Evolutionary conservation across 2,888 invertebrate genomes (phyloP).

Genomic region (Lypha dubia): DNA sequence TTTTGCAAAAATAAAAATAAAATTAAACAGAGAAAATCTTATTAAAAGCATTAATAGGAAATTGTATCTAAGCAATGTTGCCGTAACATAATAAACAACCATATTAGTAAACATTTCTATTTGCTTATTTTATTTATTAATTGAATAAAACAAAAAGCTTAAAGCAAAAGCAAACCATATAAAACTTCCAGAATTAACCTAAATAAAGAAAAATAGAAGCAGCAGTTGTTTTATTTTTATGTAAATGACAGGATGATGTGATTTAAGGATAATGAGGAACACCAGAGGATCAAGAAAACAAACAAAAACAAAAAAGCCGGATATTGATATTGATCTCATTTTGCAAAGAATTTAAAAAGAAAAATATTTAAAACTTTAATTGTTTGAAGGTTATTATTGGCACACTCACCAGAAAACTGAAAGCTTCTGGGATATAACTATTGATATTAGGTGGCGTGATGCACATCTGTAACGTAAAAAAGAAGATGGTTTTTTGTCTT

Average conservation of each 20-base stretch:
- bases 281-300: slow-evolving; percentile 4
- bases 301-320: slow-evolving; percentile 17
- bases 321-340: slow-evolving; percentile 22
- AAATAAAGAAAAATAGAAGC: slow-evolving; percentile 15
- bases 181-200: slow-evolving; percentile 2
- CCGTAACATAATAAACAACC: not conserved
- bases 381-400: slow-evolving; percentile 47
- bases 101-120: not conserved
- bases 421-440: slow-evolving; percentile 81
- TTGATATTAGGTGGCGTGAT: slow-evolving; percentile 81
- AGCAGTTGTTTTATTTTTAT: slow-evolving; percentile 58
- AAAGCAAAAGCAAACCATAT: slow-evolving; percentile 11
- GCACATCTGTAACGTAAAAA: slow-evolving; percentile 80
- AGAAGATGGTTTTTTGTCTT: slow-evolving; percentile 72
- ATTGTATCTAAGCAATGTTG: not conserved
- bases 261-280: slow-evolving; percentile 30
- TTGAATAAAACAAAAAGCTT: not conserved
- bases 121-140: not conserved
- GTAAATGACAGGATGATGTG: slow-evolving; percentile 12
- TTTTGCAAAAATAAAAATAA: not conserved
- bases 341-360: not conserved
- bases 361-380: slow-evolving; percentile 45
- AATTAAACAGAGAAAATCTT: not conserved
- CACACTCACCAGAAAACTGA: slow-evolving; percentile 82
- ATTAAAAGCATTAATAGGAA: not conserved